phyloP scores from a whole-genome alignment of 2,797 vertebrate genomes.

The Neomorphus geoffroyi region DNA sequence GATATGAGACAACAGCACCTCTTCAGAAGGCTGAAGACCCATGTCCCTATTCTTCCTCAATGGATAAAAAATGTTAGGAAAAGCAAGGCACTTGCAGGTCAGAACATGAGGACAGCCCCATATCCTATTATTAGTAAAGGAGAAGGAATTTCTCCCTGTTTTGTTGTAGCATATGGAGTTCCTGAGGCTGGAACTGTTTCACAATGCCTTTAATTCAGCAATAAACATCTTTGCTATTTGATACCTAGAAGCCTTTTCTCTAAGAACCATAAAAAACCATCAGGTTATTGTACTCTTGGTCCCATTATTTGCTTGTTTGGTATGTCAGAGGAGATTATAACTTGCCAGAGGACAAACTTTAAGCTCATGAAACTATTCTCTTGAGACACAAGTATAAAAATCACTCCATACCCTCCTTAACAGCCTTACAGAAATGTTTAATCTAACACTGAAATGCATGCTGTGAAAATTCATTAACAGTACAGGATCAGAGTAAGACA shows the following conservation, averaged over 20 bases:
- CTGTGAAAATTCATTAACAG: slow-evolving; percentile 33
- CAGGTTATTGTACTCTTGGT: neutral
- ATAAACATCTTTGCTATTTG: neutral
- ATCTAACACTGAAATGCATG: neutral
- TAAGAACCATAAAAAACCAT: neutral
- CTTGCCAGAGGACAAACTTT: neutral
- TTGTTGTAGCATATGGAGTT: neutral
- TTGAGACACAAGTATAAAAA: slow-evolving; percentile 2
- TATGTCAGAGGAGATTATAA: neutral
- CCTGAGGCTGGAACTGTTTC: neutral
- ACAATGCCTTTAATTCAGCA: neutral
- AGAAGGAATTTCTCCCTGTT: neutral
- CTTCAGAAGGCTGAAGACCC: neutral
- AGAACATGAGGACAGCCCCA: neutral
- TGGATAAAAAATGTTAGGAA: neutral
- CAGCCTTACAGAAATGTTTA: neutral
- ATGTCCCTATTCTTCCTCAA: neutral
- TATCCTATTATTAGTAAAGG: neutral
- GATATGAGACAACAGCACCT: neutral
- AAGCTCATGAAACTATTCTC: neutral
- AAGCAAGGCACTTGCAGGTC: neutral
- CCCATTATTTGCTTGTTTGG: neutral
- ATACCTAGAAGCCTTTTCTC: neutral
- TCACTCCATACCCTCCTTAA: neutral
- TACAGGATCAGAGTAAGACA: neutral